phyloP scores from a whole-genome alignment of 1,140 invertebrate species.

The Leptopilina clavipes region DNA sequence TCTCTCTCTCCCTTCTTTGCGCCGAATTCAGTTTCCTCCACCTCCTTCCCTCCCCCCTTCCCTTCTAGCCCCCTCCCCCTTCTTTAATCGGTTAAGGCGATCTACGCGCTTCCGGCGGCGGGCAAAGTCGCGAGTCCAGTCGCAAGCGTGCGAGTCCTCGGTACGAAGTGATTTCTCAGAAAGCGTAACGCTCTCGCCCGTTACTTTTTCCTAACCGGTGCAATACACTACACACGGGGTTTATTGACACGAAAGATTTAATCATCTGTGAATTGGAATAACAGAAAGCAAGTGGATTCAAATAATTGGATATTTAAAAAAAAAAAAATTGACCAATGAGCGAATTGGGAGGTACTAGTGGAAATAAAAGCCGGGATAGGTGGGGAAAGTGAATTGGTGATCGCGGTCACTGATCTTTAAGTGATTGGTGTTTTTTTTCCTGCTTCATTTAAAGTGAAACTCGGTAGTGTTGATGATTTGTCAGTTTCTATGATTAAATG shows the following conservation, averaged over 20 bases:
- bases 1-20: no score
- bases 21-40: not conserved
- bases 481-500: no score
- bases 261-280: no score
- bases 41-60: conserved; percentile 22
- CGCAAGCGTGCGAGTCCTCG: not conserved
- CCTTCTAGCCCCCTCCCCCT: conserved; percentile 15
- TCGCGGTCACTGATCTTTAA: not conserved
- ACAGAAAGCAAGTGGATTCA: no score
- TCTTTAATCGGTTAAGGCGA: not conserved
- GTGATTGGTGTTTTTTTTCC: not conserved
- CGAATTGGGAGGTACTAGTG: no score
- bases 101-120: conserved; percentile 15
- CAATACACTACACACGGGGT: not conserved
- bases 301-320: no score
- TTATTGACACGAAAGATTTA: conserved; percentile 10
- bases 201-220: not conserved
- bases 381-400: not conserved
- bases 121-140: conserved; percentile 15
- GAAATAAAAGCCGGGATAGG: no score
- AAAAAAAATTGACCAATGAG: no score
- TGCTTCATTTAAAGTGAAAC: not conserved
- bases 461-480: not conserved
- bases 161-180: not conserved
- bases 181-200: not conserved